A percentile compares a stretch with the other conserved stretches of the same genome.
These are phyloP conservation scores for Xyrichtys novacula DNA, from an alignment of 2,797 vertebrate species.

Conservation along the genomic window DNA sequence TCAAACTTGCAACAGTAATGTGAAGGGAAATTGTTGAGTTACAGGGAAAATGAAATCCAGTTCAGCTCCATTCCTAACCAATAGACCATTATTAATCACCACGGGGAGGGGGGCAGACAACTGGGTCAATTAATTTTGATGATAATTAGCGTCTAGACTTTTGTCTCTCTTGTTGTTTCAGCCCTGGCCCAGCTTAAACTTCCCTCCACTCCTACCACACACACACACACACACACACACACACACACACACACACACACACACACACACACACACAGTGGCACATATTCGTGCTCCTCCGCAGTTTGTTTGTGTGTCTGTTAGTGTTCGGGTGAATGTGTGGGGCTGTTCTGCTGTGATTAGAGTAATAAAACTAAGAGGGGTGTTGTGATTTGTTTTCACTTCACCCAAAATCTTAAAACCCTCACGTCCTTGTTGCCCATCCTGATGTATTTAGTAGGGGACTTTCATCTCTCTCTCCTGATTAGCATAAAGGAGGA, in stretches of 20 bases:
- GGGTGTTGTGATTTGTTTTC: slow-evolving; percentile 46
- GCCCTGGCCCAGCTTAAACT: slow-evolving; percentile 5
- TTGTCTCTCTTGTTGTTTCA: slow-evolving; percentile 52
- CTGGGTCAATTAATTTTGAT: slow-evolving; percentile 63
- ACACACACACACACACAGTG: not conserved
- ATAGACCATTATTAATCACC: slow-evolving; percentile 49
- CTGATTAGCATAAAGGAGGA: slow-evolving; percentile 33
- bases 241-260: not conserved
- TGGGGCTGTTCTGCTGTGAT: slow-evolving; percentile 39
- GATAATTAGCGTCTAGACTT: slow-evolving; percentile 72
- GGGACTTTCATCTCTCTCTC: slow-evolving; percentile 30
- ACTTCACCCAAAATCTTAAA: slow-evolving; percentile 59
- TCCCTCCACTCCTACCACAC: slow-evolving; percentile 4
- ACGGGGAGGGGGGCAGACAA: slow-evolving; percentile 51
- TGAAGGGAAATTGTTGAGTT: slow-evolving; percentile 1
- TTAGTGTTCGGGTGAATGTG: slow-evolving; percentile 2
- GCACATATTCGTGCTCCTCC: not conserved
- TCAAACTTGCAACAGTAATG: not conserved
- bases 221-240: not conserved
- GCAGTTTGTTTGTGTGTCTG: slow-evolving; percentile 17
- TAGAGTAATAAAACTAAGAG: slow-evolving; percentile 44
- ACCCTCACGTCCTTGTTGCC: slow-evolving; percentile 5
- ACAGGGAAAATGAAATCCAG: slow-evolving; percentile 10
- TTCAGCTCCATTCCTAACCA: slow-evolving; percentile 23
- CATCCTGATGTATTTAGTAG: slow-evolving; percentile 13